phyloP scores from a whole-genome alignment of 2,113 vertebrate genomes.

The Hemichromis elongatus region DNA sequence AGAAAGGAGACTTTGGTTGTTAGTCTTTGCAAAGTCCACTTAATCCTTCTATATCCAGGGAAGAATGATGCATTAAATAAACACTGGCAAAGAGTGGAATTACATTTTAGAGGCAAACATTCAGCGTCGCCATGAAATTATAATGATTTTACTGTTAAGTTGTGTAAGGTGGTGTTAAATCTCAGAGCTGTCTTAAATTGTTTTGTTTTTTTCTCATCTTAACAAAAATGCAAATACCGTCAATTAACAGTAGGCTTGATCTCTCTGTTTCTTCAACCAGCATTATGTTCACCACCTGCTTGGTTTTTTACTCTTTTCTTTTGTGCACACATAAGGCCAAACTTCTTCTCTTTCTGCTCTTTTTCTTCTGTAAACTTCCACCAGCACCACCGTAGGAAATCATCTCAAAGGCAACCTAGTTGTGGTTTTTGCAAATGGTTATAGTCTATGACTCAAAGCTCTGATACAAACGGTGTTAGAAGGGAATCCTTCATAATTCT shows the following conservation, averaged over 20 bases:
- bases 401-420: not conserved
- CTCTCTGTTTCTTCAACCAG: not conserved
- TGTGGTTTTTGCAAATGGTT: not conserved
- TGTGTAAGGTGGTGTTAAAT: not conserved
- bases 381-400: not conserved
- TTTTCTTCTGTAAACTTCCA: not conserved
- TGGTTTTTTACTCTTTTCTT: not conserved
- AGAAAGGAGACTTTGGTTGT: not conserved
- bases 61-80: not conserved
- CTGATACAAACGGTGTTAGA: not conserved
- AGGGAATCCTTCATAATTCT: rapidly evolving
- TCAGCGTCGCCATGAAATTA: not conserved
- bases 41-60: not conserved
- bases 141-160: not conserved
- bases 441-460: not conserved
- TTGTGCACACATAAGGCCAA: not conserved
- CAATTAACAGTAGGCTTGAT: not conserved
- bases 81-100: not conserved
- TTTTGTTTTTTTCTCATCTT: not conserved
- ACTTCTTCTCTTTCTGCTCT: not conserved
- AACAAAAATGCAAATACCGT: not conserved
- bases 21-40: not conserved
- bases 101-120: not conserved
- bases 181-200: not conserved
- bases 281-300: not conserved